Evolutionary conservation across 2,797 vertebrate species (phyloP).

Genomic region (Mormyrops attenuatus): DNA sequence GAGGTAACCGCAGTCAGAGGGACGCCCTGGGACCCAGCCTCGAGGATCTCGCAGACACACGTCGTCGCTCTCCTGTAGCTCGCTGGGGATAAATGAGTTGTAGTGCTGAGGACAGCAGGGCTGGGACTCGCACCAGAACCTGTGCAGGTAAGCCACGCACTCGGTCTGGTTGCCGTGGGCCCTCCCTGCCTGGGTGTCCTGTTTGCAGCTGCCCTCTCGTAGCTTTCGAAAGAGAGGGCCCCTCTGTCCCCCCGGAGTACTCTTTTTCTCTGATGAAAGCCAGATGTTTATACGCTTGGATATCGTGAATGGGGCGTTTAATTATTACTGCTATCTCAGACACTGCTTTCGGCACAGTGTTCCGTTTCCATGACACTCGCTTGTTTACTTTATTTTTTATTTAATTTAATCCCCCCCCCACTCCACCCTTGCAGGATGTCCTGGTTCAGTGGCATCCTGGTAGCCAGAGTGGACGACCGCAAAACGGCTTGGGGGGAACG

Average conservation of each 20-base stretch:
- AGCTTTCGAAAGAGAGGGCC: background rate
- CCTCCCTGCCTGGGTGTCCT: background rate
- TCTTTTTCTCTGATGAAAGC: background rate
- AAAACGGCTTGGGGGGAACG: constrained; percentile 94
- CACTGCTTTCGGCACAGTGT: background rate
- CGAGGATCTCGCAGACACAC: background rate
- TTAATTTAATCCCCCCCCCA: constrained; percentile 6
- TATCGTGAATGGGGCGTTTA: background rate
- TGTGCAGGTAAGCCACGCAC: constrained; percentile 57
- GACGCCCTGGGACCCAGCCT: background rate
- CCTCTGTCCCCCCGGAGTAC: background rate
- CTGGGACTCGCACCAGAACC: constrained; percentile 69
- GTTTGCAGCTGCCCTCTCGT: background rate
- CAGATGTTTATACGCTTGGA: background rate
- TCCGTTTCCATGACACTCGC: background rate
- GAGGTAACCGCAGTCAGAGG: background rate
- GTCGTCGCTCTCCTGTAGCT: constrained; percentile 40
- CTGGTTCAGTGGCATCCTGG: constrained; percentile 94
- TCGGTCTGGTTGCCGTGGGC: no score
- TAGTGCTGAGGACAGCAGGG: constrained; percentile 56
- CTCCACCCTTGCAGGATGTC: constrained; percentile 75
- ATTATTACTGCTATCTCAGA: background rate
- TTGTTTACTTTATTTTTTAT: background rate
- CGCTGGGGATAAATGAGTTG: constrained; percentile 68
- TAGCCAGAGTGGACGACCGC: constrained; percentile 90